Evolutionary conservation across 2,888 invertebrate genomes (phyloP).

Genomic region (Trachelus iudaicus): DNA sequence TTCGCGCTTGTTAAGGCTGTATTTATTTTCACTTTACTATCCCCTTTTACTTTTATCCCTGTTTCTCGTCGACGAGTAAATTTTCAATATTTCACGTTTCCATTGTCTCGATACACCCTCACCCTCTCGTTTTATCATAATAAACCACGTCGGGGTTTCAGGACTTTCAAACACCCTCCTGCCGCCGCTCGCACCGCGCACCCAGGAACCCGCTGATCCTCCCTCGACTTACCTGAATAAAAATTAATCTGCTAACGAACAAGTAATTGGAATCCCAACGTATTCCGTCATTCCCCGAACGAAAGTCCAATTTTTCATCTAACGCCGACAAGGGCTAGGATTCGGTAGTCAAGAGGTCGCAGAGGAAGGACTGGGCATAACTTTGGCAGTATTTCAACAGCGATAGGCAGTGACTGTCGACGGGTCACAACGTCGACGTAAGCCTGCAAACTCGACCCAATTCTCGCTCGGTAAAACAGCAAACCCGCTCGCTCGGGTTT

Average conservation of each 20-base stretch:
- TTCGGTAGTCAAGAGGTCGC: background rate
- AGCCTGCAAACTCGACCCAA: slow-evolving; percentile 35
- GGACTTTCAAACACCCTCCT: slow-evolving; percentile 8
- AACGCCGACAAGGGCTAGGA: background rate
- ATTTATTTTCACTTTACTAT: slow-evolving; percentile 48
- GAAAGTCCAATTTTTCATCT: background rate
- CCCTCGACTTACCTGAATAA: background rate
- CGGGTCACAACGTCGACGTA: background rate
- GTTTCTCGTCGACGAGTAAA: background rate
- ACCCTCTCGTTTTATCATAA: background rate
- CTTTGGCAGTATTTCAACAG: background rate
- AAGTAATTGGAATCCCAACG: background rate
- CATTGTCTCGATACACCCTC: background rate
- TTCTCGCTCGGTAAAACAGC: slow-evolving; percentile 49
- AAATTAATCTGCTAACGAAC: background rate
- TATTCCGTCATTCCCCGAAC: background rate
- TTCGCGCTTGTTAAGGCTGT: slow-evolving; percentile 52
- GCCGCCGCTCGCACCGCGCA: slow-evolving; percentile 8
- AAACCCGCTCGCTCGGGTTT: slow-evolving; percentile 45
- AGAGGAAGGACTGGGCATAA: background rate
- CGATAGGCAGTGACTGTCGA: background rate
- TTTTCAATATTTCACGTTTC: background rate
- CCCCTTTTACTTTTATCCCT: slow-evolving; percentile 12
- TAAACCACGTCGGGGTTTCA: background rate
- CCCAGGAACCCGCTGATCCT: background rate